Base-by-base conservation (phyloP, 2,113 vertebrate species). In the Collichthys lucidus region DNA sequence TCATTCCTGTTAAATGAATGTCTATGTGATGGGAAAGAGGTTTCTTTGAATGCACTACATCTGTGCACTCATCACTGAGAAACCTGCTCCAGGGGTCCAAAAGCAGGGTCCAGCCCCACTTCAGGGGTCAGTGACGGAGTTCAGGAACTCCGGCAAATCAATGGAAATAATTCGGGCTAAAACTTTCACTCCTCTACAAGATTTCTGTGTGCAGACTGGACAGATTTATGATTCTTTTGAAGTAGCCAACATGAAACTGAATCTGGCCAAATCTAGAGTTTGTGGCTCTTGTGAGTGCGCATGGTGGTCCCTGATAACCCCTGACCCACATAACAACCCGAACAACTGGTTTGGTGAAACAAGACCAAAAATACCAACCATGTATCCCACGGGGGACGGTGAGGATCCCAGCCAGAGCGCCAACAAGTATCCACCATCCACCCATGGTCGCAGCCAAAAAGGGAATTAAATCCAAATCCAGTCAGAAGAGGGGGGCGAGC, bases 291-390 rank as follows among this genome's bases (percentile, higher is more conserved):
- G 49, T 47, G 63, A 65, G n/a, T 35, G 56, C 60, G 35, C 61
- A 35, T 4, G 70, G 71, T 62, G 80, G 73, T 79, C n/a, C 8
- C 74, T 19, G 52, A 60, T 26, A 74, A 72, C 53, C 60, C 63
- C 72, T 85, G 91, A 90, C 88, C 87, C 52, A 87, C 75, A 78
- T 79, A 69, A 67, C 73, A 62, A 59, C 20, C 49, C 2, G n/a
- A 31, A 74, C 75, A 86, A 82, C 64, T 65, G 69, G 5, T 42
- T 50, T 22, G 31, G 67, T 55, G 3, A 57, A 62, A 40, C 74
- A 17, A 72, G 3, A 55, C 1, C 17, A 84, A 29, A 85, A 81
- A 80, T 65, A 94, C 96, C 89, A 70, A 97, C 97, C 97, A 91
- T 95, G 82, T 17, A 86, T 86, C 82, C 19, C 89, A 5, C 9